phyloP scores from a whole-genome alignment of 2,113 vertebrate genomes.

The Corythaixoides concolor region DNA sequence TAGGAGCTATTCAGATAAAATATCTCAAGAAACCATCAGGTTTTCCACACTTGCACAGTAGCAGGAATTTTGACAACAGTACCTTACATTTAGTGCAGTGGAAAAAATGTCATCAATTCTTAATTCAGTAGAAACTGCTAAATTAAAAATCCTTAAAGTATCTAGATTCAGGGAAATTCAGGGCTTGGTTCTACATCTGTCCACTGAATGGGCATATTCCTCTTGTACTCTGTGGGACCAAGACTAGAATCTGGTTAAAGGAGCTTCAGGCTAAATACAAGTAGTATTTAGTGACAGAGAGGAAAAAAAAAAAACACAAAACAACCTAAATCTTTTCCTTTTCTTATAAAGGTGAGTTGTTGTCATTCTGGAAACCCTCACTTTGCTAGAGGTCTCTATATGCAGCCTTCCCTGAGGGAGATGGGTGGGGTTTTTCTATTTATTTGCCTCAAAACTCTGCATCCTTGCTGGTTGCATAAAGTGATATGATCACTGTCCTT shows the following conservation, averaged over 20 bases:
- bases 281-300: neutral
- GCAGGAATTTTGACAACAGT: neutral
- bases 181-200: neutral
- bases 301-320: neutral
- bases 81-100: neutral
- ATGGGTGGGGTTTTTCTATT: accelerated
- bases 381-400: neutral
- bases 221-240: neutral
- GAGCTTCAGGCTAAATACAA: neutral
- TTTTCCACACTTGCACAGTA: neutral
- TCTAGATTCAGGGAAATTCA: neutral
- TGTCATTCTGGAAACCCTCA: neutral
- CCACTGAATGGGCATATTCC: neutral
- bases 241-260: neutral
- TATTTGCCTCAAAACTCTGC: neutral
- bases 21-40: neutral
- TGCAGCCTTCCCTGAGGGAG: neutral
- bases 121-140: neutral
- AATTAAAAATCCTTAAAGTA: neutral
- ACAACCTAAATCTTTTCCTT: neutral
- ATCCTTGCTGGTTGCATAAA: neutral
- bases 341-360: neutral
- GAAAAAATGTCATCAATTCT: neutral
- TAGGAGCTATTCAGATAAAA: neutral
- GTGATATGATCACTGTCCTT: neutral